phyloP scores from a whole-genome alignment of 2,113 vertebrate genomes.

The Daphoenositta chrysoptera region DNA sequence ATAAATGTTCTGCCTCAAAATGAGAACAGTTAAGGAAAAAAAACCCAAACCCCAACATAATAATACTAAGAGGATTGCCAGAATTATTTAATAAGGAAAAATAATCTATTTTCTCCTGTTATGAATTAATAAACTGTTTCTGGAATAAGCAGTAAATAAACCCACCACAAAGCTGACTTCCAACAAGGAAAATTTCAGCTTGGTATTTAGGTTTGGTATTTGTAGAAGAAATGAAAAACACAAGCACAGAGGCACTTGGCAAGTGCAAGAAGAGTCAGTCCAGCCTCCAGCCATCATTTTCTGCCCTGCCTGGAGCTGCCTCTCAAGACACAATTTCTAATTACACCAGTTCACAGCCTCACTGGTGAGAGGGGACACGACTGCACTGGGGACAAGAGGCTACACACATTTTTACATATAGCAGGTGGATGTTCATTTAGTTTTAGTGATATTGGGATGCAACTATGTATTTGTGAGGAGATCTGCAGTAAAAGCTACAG shows the following conservation, averaged over 20 bases:
- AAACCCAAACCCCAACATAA: too few species aligned
- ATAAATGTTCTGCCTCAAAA: background rate
- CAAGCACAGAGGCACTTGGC: background rate
- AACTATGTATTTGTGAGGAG: background rate
- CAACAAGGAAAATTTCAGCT: background rate
- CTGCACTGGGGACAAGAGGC: background rate
- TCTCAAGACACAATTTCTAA: background rate
- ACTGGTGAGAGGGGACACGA: background rate
- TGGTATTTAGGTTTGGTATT: background rate
- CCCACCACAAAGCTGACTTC: background rate
- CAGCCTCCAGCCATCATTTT: background rate
- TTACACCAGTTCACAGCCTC: background rate
- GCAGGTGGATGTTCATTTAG: background rate
- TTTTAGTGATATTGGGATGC: background rate
- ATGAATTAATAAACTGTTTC: background rate
- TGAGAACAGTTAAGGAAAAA: background rate
- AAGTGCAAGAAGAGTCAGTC: accelerated
- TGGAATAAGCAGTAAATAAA: background rate
- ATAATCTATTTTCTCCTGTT: background rate
- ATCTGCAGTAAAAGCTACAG: background rate
- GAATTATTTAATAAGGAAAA: background rate
- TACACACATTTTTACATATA: accelerated
- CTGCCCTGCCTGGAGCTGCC: background rate
- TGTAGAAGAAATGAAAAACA: background rate
- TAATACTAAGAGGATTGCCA: background rate